Evolutionary conservation across 2,113 vertebrate genomes (phyloP), one percentile per base, ranked within the genome.

Genomic region (Leptobrachium ailaonicum): DNA sequence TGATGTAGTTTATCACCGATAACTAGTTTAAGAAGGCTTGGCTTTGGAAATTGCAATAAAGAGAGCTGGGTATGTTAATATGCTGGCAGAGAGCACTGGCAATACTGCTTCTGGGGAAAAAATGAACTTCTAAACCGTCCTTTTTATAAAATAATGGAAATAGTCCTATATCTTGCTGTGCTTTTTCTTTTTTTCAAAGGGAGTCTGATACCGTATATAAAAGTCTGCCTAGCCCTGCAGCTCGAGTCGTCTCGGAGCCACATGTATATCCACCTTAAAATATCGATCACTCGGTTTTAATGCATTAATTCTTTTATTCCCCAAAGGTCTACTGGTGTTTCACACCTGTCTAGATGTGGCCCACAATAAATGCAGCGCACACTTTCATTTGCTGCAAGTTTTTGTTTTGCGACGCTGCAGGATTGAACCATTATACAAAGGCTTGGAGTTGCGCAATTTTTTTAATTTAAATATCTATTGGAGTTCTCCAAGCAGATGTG

Each of bases 1-100:
- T 77, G 9, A 85, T 58, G 3, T 83, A 53, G 67, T 79, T 41
- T 78, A 72, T 53, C 68, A 62, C 75, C 10, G 2, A 2, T 44
- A 66, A 47, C 12, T 77, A 53, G 69, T 13, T 42, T 44, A 41
- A 8, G 58, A 62, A 64, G 6, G 0, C 47, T 6, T 83, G 66
- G 14, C 83, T 85, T 12, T 4, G 71, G 47, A 85, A 80, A 68
- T n/a, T 12, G 76, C 71, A 85, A 2, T 76, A 1, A 56, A 32
- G 4, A 83, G 10, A 83, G 10, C 84, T 47, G 50, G 82, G 70
- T 85, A 82, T 83, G 67, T 62, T 72, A 56, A 41, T 82, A 62
- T 0, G 12, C 70, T 85, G 75, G 5, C 2, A 2, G n/a, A 64
- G 4, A 5, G 6, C 62, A 64, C n/a, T 64, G 9, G 5, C 40